Conservation (phyloP, 2,797 vertebrate species). For the Sebastes baramenuke region DNA sequence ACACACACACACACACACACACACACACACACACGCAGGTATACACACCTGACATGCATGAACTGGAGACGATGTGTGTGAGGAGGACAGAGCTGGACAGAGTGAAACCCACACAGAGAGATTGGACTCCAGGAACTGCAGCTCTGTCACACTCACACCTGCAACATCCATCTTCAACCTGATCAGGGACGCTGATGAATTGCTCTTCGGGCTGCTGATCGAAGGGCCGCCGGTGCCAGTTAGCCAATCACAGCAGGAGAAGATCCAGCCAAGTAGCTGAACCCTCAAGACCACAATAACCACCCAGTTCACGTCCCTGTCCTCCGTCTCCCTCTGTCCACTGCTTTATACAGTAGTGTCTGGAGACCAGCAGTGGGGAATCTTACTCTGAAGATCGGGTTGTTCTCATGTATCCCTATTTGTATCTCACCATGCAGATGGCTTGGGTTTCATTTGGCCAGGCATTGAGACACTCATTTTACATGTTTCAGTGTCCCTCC, state of each 20-base stretch:
- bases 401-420: too few relatives aligned
- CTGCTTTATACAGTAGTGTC: too few relatives aligned
- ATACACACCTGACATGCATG: slow-evolving; percentile 19
- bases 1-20: too few relatives aligned
- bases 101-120: neutral
- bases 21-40: neutral
- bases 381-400: too few relatives aligned
- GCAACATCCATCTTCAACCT: slow-evolving; percentile 54
- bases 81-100: neutral
- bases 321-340: neutral
- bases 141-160: slow-evolving; percentile 26
- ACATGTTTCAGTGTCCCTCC: too few relatives aligned
- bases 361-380: too few relatives aligned
- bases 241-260: slow-evolving; percentile 33
- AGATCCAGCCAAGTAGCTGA: slow-evolving; percentile 13
- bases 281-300: neutral
- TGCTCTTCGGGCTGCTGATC: slow-evolving; percentile 20
- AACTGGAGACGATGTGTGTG: neutral
- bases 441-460: too few relatives aligned
- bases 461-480: too few relatives aligned
- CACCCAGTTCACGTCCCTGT: too few relatives aligned
- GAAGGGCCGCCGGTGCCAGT: neutral
- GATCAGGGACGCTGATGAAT: slow-evolving; percentile 48
- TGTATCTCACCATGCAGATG: too few relatives aligned
- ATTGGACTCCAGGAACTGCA: neutral